Conservation (phyloP, 2,888 invertebrate species). For the Andrena marginata region DNA sequence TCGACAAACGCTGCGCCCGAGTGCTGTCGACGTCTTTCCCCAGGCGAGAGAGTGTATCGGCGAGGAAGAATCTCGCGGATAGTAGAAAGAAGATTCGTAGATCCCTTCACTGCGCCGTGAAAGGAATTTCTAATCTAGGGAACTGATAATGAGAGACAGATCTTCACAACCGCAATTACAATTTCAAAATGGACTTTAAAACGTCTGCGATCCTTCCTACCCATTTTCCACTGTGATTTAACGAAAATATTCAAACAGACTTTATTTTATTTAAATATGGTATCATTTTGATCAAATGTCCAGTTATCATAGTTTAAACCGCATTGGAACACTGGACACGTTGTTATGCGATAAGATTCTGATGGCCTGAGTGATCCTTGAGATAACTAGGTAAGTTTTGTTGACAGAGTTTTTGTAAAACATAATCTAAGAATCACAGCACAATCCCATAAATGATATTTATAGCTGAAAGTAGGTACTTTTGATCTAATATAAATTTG, state of each 20-base stretch:
- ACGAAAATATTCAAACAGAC: neutral
- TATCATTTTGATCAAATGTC: too few relatives aligned
- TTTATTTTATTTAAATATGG: neutral
- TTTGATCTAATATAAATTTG: too few relatives aligned
- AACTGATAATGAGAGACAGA: slow-evolving; percentile 24
- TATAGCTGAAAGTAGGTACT: too few relatives aligned
- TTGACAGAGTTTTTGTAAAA: too few relatives aligned
- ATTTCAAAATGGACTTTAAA: slow-evolving; percentile 24
- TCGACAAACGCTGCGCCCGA: neutral
- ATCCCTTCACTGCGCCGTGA: slow-evolving; percentile 36
- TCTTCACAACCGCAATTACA: neutral
- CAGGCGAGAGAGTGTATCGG: neutral
- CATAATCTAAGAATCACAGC: too few relatives aligned
- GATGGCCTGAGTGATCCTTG: too few relatives aligned
- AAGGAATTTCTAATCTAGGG: slow-evolving; percentile 28
- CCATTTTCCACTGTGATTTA: neutral
- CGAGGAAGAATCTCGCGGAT: slow-evolving; percentile 4
- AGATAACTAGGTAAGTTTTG: too few relatives aligned
- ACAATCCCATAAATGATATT: too few relatives aligned
- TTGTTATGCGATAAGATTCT: too few relatives aligned
- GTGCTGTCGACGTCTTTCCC: neutral
- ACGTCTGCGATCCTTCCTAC: neutral
- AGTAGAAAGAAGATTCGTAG: neutral
- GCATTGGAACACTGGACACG: too few relatives aligned
- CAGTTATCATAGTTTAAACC: too few relatives aligned